These are phyloP conservation scores for Craterocephalus amniculus DNA, from an alignment of 2,797 vertebrate genomes.

Conservation along the genomic window DNA sequence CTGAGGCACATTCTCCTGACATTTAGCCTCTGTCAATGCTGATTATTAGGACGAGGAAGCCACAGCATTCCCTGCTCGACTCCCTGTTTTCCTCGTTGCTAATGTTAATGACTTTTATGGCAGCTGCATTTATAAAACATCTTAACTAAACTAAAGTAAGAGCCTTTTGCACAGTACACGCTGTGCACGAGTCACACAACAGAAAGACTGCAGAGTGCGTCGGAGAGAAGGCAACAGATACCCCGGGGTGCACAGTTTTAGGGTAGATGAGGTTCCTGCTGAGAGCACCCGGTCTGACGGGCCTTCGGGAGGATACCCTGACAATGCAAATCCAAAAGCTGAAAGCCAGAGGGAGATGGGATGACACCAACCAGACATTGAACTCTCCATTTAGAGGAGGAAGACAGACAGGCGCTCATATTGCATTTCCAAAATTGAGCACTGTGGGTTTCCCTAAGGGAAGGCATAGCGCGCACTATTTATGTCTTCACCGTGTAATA, in stretches of 20 bases:
- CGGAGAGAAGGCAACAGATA: constrained; percentile 33
- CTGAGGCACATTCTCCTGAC: neutral
- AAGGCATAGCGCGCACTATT: constrained; percentile 59
- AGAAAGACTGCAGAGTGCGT: constrained; percentile 25
- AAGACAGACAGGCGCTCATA: constrained; percentile 53
- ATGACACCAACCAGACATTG: constrained; percentile 70
- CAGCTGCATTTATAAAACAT: constrained; percentile 8
- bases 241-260: constrained; percentile 33
- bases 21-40: neutral
- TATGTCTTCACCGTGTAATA: constrained; percentile 62
- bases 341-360: constrained; percentile 62
- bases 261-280: constrained; percentile 47
- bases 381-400: constrained; percentile 54
- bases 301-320: constrained; percentile 57
- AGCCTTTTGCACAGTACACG: constrained; percentile 24
- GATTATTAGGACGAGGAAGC: neutral
- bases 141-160: constrained; percentile 3
- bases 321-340: constrained; percentile 55
- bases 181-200: constrained; percentile 30
- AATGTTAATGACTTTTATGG: neutral
- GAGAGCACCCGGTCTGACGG: constrained; percentile 31
- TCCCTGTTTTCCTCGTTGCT: neutral
- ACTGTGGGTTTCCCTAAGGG: constrained; percentile 43
- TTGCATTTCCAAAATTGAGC: constrained; percentile 57
- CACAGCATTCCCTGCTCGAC: neutral